Evolutionary conservation across 2,888 invertebrate species (phyloP).

Genomic region (Bedellia somnulentella): DNA sequence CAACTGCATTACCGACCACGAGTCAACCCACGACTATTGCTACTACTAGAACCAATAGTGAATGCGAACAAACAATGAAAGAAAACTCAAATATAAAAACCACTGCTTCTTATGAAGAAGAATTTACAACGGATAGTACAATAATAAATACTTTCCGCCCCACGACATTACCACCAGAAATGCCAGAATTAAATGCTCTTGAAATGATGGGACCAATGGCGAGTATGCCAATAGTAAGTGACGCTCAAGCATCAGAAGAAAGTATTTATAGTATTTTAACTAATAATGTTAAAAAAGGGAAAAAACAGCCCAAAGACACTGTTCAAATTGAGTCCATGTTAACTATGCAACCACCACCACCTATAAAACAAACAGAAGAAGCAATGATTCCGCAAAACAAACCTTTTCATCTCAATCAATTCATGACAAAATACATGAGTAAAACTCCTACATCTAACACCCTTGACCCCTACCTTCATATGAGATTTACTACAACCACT

Average conservation of each 20-base stretch:
- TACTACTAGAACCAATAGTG: slow-evolving; percentile 20
- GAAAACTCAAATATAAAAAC: too few species aligned
- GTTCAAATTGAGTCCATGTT: slow-evolving; percentile 55
- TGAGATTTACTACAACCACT: slow-evolving; percentile 47
- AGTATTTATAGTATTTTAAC: slow-evolving; percentile 45
- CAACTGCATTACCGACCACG: slow-evolving; percentile 36
- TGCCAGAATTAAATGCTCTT: slow-evolving; percentile 11
- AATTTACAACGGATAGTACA: slow-evolving; percentile 23
- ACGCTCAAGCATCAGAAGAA: slow-evolving; percentile 39
- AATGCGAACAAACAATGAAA: too few species aligned
- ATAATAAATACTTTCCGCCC: slow-evolving; percentile 16
- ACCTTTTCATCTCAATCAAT: slow-evolving; percentile 23
- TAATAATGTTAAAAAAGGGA: slow-evolving; percentile 38
- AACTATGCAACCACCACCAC: slow-evolving; percentile 63
- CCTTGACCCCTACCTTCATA: slow-evolving; percentile 43
- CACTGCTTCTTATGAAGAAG: slow-evolving; percentile 19
- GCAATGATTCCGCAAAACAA: slow-evolving; percentile 17
- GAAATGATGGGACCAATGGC: slow-evolving; percentile 49
- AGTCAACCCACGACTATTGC: slow-evolving; percentile 21
- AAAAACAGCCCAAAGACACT: slow-evolving; percentile 25
- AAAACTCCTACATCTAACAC: slow-evolving; percentile 22
- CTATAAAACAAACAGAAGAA: slow-evolving; percentile 21
- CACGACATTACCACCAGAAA: slow-evolving; percentile 12
- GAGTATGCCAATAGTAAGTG: slow-evolving; percentile 44
- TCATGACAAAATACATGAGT: slow-evolving; percentile 18